phyloP scores from a whole-genome alignment of 2,113 vertebrate genomes.

The Micronycteris hirsuta region DNA sequence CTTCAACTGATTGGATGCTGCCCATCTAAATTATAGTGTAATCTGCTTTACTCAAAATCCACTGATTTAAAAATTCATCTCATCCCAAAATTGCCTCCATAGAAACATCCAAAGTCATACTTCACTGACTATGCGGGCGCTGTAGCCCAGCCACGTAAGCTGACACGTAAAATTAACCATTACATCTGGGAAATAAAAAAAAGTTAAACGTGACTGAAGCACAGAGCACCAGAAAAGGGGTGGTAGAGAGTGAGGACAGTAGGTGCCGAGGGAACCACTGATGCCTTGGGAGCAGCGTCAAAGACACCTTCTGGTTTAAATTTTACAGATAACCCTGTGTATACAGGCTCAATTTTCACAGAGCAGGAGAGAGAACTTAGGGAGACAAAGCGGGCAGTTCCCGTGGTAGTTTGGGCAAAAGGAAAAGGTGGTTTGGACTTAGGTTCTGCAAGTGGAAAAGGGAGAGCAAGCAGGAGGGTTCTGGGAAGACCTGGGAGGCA shows the following conservation, averaged over 20 bases:
- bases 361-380: not conserved
- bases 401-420: not conserved
- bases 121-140: not conserved
- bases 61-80: not conserved
- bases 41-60: not conserved
- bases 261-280: no score
- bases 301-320: not conserved
- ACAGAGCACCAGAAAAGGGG: not conserved
- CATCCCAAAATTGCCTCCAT: not conserved
- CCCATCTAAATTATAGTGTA: not conserved
- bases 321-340: not conserved
- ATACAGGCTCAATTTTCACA: not conserved
- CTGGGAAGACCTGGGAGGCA: not conserved
- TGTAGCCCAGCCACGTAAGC: not conserved
- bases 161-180: not conserved
- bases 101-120: not conserved
- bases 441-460: not conserved
- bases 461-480: not conserved
- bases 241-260: not conserved
- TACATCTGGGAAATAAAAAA: not conserved
- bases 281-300: not conserved
- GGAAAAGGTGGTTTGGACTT: not conserved
- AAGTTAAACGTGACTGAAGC: not conserved
- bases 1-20: not conserved
- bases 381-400: not conserved